A percentile compares a stretch with the other conserved stretches of the same genome.
phyloP scores from a whole-genome alignment of 2,888 invertebrate genomes.

The Disparrhopalites patrizii region DNA sequence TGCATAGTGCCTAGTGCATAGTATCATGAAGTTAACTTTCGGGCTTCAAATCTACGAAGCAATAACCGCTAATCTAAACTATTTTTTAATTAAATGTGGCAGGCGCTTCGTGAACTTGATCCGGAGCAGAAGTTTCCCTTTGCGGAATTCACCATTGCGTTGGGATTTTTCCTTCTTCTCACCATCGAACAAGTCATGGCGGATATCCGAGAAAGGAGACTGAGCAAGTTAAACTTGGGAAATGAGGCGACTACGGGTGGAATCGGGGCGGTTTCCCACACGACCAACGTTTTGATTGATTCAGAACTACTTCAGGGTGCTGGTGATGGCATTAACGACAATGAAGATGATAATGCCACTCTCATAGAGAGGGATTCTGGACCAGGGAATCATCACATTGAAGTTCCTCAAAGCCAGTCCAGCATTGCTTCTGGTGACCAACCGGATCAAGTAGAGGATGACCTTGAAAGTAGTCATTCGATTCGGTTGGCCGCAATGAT shows the following conservation, averaged over 20 bases:
- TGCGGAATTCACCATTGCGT: slow-evolving; percentile 38
- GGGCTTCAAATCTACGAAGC: too few species aligned
- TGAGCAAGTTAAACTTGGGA: too few species aligned
- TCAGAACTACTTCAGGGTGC: too few species aligned
- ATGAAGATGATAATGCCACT: background rate
- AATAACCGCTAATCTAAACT: too few species aligned
- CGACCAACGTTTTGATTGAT: too few species aligned
- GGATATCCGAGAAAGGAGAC: slow-evolving; percentile 37
- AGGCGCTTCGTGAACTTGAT: slow-evolving; percentile 39
- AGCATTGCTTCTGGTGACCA: background rate
- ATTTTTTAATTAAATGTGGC: too few species aligned
- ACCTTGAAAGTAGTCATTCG: slow-evolving; percentile 8
- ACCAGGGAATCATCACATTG: background rate
- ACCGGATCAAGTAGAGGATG: background rate
- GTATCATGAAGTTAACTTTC: too few species aligned
- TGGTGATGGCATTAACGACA: slow-evolving; percentile 2
- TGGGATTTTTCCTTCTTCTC: slow-evolving; percentile 45
- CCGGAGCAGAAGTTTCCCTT: slow-evolving; percentile 40
- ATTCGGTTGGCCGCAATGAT: slow-evolving; percentile 44
- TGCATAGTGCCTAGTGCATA: too few species aligned
- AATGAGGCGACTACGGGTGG: too few species aligned
- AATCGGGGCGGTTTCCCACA: too few species aligned
- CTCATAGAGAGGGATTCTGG: background rate
- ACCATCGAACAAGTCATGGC: slow-evolving; percentile 47
- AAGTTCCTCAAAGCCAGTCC: slow-evolving; percentile 25